Evolutionary conservation across 2,113 vertebrate species (phyloP).

Genomic region (Planiliza haematocheilus): DNA sequence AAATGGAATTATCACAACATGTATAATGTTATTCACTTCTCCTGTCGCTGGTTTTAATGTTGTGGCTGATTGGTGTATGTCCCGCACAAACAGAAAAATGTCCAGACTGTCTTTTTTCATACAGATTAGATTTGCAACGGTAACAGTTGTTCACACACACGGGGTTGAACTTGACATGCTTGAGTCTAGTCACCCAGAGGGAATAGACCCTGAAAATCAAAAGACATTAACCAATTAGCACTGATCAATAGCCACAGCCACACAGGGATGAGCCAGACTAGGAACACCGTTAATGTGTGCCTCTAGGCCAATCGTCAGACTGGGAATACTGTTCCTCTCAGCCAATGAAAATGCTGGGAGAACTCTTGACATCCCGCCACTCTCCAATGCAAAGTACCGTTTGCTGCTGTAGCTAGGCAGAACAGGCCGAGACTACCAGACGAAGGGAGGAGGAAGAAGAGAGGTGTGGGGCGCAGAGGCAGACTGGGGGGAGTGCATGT

Average conservation of each 20-base stretch:
- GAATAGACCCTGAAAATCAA: slow-evolving; percentile 75
- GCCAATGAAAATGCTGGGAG: slow-evolving; percentile 68
- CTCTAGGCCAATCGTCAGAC: slow-evolving; percentile 52
- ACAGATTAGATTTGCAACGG: background rate
- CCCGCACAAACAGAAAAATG: too few species aligned
- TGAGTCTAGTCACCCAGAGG: slow-evolving; percentile 43
- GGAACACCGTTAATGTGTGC: slow-evolving; percentile 48
- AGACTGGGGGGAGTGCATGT: slow-evolving; percentile 34
- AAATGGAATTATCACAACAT: too few species aligned
- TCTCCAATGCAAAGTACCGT: slow-evolving; percentile 66
- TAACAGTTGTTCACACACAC: slow-evolving; percentile 36
- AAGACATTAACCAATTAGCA: slow-evolving; percentile 81
- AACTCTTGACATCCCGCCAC: slow-evolving; percentile 63
- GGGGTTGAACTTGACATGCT: slow-evolving; percentile 36
- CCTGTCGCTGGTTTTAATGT: too few species aligned
- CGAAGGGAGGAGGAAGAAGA: slow-evolving; percentile 5
- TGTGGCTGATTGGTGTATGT: too few species aligned
- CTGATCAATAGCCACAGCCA: slow-evolving; percentile 75
- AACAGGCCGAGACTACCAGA: slow-evolving; percentile 35
- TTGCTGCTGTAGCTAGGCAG: slow-evolving; percentile 76
- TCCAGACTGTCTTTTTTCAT: too few species aligned
- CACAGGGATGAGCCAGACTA: slow-evolving; percentile 37
- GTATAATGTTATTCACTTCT: too few species aligned
- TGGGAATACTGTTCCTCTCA: slow-evolving; percentile 29
- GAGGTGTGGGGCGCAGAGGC: slow-evolving; percentile 37